Conservation (phyloP, 1,140 invertebrate species). For the Amyelois transitella region DNA sequence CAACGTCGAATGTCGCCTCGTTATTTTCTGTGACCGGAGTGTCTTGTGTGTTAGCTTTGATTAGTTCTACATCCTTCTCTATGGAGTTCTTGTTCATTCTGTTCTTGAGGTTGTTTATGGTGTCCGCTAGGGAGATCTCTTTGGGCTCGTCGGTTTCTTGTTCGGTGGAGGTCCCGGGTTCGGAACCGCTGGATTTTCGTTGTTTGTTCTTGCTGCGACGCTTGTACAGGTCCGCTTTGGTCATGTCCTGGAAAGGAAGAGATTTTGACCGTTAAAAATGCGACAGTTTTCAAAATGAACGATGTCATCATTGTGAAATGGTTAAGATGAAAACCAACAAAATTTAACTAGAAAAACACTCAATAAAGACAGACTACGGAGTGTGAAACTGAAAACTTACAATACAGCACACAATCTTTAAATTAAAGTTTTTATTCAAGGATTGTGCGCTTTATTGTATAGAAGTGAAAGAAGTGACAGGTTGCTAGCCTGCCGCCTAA, state of each 20-base stretch:
- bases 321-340: too few species aligned
- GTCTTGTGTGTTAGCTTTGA: constrained; percentile 52
- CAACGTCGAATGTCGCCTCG: constrained; percentile 40
- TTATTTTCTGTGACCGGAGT: constrained; percentile 39
- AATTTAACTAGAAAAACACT: too few species aligned
- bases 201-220: constrained; percentile 59
- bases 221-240: constrained; percentile 65
- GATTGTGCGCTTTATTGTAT: too few species aligned
- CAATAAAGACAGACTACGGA: too few species aligned
- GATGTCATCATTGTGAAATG: too few species aligned
- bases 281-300: too few species aligned
- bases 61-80: constrained; percentile 59
- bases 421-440: too few species aligned
- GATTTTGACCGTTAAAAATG: too few species aligned
- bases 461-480: too few species aligned
- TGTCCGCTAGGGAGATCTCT: constrained; percentile 38
- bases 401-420: too few species aligned
- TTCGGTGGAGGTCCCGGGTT: constrained; percentile 32
- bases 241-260: constrained; percentile 55
- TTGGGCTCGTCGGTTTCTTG: constrained; percentile 24
- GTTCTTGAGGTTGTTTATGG: constrained; percentile 54
- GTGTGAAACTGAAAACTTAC: too few species aligned
- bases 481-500: too few species aligned
- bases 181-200: constrained; percentile 34
- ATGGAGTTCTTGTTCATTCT: constrained; percentile 58